phyloP scores from a whole-genome alignment of 1,140 invertebrate species.

The Eueides isabella region DNA sequence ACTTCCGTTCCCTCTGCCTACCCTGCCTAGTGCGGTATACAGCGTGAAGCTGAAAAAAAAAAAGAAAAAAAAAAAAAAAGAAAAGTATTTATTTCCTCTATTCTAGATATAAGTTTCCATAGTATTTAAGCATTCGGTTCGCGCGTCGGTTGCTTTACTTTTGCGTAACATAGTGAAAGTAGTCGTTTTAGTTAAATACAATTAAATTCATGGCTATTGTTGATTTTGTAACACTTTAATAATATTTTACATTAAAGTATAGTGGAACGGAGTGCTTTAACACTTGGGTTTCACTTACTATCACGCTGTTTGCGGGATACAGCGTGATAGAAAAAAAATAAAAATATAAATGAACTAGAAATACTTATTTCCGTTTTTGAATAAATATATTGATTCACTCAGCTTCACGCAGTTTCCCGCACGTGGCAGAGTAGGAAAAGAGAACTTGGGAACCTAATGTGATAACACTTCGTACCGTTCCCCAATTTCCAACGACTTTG shows the following conservation, averaged over 20 bases:
- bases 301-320: not conserved
- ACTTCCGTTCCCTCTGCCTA: too few relatives aligned
- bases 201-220: conserved; percentile 21
- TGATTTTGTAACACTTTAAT: conserved; percentile 1
- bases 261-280: not conserved
- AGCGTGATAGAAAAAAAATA: not conserved
- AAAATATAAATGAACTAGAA: not conserved
- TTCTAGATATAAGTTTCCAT: conserved; percentile 33
- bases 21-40: too few relatives aligned
- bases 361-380: too few relatives aligned
- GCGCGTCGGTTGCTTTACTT: conserved; percentile 45
- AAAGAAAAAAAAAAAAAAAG: too few relatives aligned
- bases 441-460: too few relatives aligned
- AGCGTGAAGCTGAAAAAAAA: too few relatives aligned
- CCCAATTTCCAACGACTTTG: too few relatives aligned
- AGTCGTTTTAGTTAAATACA: conserved; percentile 27
- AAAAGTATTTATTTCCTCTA: not conserved
- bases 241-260: not conserved
- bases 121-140: conserved; percentile 42
- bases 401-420: too few relatives aligned
- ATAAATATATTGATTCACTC: too few relatives aligned
- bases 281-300: not conserved
- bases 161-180: conserved; percentile 57
- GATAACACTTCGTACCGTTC: too few relatives aligned
- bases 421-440: too few relatives aligned